Evolutionary conservation across 2,888 invertebrate species (phyloP).

Genomic region (Erynnis tages): DNA sequence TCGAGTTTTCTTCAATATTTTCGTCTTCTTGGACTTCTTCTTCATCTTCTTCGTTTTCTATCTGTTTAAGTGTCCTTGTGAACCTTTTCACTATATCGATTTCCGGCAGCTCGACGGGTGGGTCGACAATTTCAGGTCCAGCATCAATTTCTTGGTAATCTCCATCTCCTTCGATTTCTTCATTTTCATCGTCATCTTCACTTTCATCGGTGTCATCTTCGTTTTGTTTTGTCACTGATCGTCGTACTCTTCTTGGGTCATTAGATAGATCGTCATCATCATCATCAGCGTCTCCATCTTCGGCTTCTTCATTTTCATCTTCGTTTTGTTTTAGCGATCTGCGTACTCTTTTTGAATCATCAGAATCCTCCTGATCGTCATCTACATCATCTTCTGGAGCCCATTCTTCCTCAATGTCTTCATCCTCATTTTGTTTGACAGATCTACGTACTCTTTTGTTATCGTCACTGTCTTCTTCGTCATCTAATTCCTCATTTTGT

Average conservation of each 20-base stretch:
- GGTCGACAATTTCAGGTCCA: not conserved
- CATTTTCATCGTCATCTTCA: conserved; percentile 26
- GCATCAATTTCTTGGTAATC: conserved; percentile 9
- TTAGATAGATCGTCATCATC: conserved; percentile 24
- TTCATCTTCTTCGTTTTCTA: not conserved
- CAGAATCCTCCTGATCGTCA: conserved; percentile 16
- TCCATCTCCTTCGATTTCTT: conserved; percentile 25
- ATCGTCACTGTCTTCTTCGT: conserved; percentile 14
- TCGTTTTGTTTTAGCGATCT: conserved; percentile 13
- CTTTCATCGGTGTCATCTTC: conserved; percentile 23
- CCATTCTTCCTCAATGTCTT: conserved; percentile 1
- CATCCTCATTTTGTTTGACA: conserved; percentile 25
- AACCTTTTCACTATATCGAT: not conserved
- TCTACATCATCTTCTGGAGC: conserved; percentile 22
- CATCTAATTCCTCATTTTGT: conserved; percentile 23
- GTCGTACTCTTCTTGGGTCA: too few relatives aligned
- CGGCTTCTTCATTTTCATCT: conserved; percentile 31
- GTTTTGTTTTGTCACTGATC: too few relatives aligned
- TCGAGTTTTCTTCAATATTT: not conserved
- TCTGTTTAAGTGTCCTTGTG: not conserved
- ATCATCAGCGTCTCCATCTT: conserved; percentile 28
- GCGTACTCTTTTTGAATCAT: not conserved
- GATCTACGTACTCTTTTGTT: not conserved
- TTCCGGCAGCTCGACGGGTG: too few relatives aligned
- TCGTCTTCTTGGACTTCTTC: not conserved